phyloP scores from a whole-genome alignment of 2,888 invertebrate species.

The Eubasilissa splendida region DNA sequence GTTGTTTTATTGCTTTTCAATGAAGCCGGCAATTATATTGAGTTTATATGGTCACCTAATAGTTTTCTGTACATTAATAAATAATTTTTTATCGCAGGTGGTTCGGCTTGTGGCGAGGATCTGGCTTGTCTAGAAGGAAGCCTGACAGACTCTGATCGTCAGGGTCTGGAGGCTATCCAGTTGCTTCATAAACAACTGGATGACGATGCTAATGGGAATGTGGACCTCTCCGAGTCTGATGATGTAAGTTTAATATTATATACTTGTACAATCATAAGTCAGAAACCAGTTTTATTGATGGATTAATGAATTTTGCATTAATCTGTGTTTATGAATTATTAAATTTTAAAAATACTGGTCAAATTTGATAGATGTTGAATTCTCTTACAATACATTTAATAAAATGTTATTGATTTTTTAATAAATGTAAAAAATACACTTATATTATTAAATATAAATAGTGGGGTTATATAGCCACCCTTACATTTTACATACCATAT shows the following conservation, averaged over 20 bases:
- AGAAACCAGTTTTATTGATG: neutral
- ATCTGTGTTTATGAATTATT: slow-evolving; percentile 32
- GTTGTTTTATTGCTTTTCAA: no score
- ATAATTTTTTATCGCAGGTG: slow-evolving; percentile 4
- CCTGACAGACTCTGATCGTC: slow-evolving; percentile 82
- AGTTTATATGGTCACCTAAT: neutral
- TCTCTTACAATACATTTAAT: no score
- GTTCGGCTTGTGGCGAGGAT: slow-evolving; percentile 77
- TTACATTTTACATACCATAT: no score
- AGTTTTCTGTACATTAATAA: neutral
- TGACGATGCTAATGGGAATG: slow-evolving; percentile 97
- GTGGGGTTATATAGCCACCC: no score
- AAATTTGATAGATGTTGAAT: no score
- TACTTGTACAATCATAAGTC: slow-evolving; percentile 21
- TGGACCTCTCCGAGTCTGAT: slow-evolving; percentile 97
- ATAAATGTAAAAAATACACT: no score
- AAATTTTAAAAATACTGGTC: neutral
- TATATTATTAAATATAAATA: no score
- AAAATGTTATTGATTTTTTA: no score
- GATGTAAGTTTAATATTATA: slow-evolving; percentile 78
- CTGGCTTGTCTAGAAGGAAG: slow-evolving; percentile 77
- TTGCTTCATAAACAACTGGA: slow-evolving; percentile 95
- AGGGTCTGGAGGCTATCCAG: slow-evolving; percentile 93
- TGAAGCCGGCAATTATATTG: neutral
- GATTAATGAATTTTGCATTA: neutral